Base-by-base conservation (phyloP, 2,113 vertebrate species). In the Myotis brandtii region DNA sequence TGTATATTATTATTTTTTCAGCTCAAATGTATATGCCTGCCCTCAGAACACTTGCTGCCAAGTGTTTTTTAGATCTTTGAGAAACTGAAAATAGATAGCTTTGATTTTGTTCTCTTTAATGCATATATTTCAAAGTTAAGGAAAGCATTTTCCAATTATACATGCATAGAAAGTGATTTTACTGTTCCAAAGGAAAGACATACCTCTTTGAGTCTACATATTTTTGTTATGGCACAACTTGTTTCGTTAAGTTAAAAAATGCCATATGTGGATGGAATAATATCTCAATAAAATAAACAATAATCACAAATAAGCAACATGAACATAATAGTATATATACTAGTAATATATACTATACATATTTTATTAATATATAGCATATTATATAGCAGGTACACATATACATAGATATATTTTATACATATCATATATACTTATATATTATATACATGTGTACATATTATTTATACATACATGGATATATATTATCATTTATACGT, bases 21-120 rank as follows among this genome's bases (percentile, higher is more conserved):
- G 43, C 11, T 7, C 17, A 94, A 6, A 56, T 40, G 1, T 34
- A 72, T 27, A 77, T n/a, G 5, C 81, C 16, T 21, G 2, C 96
- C 86, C 25, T 95, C 91, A 86, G 80, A 96, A 87, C 6, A 95
- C 34, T 59, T 64, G 10, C 48, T 83, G 30, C 66, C 88, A 27
- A 9, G 59, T 5, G 23, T 93, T 83, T 93, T 40, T 64, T 27
- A 93, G 93, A 9, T 75, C 94, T 93, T 82, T 77, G 87, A 96
- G 73, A 92, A 9, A 10, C 66, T 94, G 32, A 95, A 75, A 94
- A 95, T 56, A 91, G 13, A 43, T 64, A 88, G 0, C 0, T 59
- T 96, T 89, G 16, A 7, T 30, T 0, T 59, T 85, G 64, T 82
- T 73, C 3, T 70, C 59, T 59, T 96, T 82, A 69, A 23, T 56